Evolutionary conservation across 1,140 invertebrate genomes (phyloP), one percentile per base, ranked within the genome.

Genomic region (Harpegnathos saltator): DNA sequence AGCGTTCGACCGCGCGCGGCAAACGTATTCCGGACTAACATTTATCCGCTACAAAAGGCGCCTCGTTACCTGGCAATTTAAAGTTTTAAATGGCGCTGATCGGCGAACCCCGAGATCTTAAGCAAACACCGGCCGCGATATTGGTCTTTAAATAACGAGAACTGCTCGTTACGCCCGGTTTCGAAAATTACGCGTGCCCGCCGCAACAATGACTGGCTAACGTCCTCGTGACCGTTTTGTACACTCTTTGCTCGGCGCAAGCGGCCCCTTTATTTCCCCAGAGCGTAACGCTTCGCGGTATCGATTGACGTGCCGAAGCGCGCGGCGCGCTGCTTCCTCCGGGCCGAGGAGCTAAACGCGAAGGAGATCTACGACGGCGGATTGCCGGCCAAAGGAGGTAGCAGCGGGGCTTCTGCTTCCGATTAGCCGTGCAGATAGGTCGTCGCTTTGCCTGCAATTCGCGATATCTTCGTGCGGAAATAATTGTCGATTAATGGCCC

Each of bases 41-140:
- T 78, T 69, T 58, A 71, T 59, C 38, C 52, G 17, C 38, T 71
- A 80, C 75, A 80, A 80, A 78, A 80, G 75, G 65, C 56, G 52
- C 75, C n/a, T 80, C 52, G 63, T 78, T 66, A 77, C 62, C 62
- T 72, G 85, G 26, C 81, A 86, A 86, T 87, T 83, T 86, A 78
- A 80, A 86, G 63, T 87, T 87, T 75, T 65, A 69, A 75, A 78
- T 62, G 59, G 81, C 17, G 22, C n/a, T 24, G n/a, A 58, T 48
- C n/a, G 26, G 19, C 17, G 4, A 59, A 19, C 29, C 54, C 22
- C n/a, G n/a, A 24, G 38, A 84, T 84, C 68, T 82, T 82, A 82
- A 82, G 71, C 19, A 82, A 82, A 82, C 24, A 61, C 69, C 19
- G 56, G 4, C 2, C 14, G 17, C 15, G 5, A n/a, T 44, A 61